Base-by-base conservation (phyloP, 2,888 invertebrate genomes). In the Himalopsyche tibetana region DNA sequence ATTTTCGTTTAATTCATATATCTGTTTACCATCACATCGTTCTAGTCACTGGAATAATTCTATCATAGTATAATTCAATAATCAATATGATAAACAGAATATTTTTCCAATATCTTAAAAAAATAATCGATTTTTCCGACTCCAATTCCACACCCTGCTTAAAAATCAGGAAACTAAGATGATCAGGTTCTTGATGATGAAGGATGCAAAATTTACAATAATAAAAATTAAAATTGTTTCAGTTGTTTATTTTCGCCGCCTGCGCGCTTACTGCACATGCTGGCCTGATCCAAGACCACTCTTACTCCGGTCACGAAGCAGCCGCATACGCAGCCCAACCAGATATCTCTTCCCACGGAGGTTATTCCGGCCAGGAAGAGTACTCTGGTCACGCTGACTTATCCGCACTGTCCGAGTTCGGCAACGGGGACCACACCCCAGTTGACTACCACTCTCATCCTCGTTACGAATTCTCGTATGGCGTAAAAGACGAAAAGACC, bases 401-500 rank as follows among this genome's bases (percentile, higher is more conserved):
- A 19, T 85, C 86, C 8, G 84, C 84, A n/a, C 83, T 86, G 36
- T 45, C 83, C 11, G 86, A 86, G 1, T 88, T 87, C 74, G 87
- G 87, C 4, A 87, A 88, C 74, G 88, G 86, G 55, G 88, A 88
- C 82, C 87, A 88, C 74, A 83, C 82, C 17, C 84, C 84, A 17
- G 84, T 84, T 6, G 88, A 88, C 85, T 88, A 88, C 42, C 88
- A 88, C 82, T 86, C 88, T 8, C 88, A 88, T 81, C 88, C 88
- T 5, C 51, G 74, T 5, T 88, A 88, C 85, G 88, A 88, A 82
- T 88, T 87, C 86, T 87, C 88, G 17, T 88, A 88, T 79, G 88
- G 84, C n/a, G 88, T 88, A 38, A 88, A 88, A 82, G 88, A 88
- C 40, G 88, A 88, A 12, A 82, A 87, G 40, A 88, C 88, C 6